These are phyloP conservation scores for Steatornis caripensis DNA, from an alignment of 2,113 vertebrate genomes.

Conservation along the genomic window DNA sequence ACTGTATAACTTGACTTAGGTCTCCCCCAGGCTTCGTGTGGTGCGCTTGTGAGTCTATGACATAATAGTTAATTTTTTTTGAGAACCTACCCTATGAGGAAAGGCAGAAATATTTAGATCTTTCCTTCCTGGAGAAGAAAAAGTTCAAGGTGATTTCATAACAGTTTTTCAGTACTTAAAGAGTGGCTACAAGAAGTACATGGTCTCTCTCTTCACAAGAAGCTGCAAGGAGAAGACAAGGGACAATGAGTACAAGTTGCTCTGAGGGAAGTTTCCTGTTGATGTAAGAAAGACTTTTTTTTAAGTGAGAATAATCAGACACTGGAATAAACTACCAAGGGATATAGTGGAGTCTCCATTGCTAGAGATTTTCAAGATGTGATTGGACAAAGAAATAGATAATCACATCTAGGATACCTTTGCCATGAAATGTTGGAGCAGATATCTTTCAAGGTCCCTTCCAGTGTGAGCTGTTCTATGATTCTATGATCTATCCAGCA, in stretches of 20 bases:
- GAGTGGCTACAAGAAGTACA: background rate
- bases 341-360: background rate
- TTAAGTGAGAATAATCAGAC: background rate
- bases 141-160: background rate
- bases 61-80: background rate
- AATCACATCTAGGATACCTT: background rate
- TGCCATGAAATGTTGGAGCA: background rate
- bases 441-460: background rate
- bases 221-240: background rate
- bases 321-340: no score
- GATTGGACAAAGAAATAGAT: background rate
- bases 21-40: background rate
- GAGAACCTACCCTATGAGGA: background rate
- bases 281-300: background rate
- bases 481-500: background rate
- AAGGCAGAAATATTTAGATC: background rate
- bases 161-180: background rate
- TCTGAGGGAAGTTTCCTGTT: background rate
- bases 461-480: background rate
- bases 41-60: background rate
- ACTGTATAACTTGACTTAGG: background rate
- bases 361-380: background rate
- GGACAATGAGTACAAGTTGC: background rate
- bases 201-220: background rate
- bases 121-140: background rate